Percentiles rank a stretch among this genome's conserved stretches.
These are phyloP conservation scores for Picathartes gymnocephalus DNA, from an alignment of 2,113 vertebrate genomes.

Conservation along the genomic window DNA sequence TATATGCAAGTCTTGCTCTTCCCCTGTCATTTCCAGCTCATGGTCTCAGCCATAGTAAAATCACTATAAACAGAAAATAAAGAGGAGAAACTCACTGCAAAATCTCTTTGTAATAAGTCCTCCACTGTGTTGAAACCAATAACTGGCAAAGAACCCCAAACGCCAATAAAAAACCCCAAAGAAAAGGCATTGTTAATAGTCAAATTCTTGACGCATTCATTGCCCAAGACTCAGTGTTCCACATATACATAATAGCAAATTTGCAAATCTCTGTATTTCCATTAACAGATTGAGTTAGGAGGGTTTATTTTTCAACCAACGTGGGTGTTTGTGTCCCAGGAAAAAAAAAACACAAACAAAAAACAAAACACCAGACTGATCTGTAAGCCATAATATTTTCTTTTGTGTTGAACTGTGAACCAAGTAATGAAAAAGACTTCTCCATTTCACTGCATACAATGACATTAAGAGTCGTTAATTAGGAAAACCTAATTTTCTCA, in stretches of 20 bases:
- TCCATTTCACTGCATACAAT: not conserved
- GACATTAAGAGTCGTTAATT: not conserved
- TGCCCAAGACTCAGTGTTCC: not conserved
- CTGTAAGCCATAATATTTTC: not conserved
- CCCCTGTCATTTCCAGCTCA: not conserved
- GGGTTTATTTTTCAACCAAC: not conserved
- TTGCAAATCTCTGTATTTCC: not conserved
- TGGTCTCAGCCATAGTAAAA: not conserved
- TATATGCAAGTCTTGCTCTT: not conserved
- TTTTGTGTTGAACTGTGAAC: not conserved
- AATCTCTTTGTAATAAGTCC: not conserved
- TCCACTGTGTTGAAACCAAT: not conserved
- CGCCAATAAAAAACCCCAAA: not conserved
- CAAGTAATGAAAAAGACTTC: not conserved
- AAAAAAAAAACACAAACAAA: not conserved
- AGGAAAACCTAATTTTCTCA: not conserved
- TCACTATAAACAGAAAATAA: not conserved
- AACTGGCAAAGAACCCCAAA: not conserved
- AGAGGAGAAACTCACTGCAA: not conserved
- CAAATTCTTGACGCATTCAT: not conserved
- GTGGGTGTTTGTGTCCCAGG: not conserved
- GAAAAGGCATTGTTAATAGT: not conserved
- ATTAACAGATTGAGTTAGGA: not conserved
- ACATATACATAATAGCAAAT: not conserved
- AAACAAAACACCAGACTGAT: not conserved